Evolutionary conservation across 2,797 vertebrate genomes (phyloP).

Genomic region (Paguma larvata): DNA sequence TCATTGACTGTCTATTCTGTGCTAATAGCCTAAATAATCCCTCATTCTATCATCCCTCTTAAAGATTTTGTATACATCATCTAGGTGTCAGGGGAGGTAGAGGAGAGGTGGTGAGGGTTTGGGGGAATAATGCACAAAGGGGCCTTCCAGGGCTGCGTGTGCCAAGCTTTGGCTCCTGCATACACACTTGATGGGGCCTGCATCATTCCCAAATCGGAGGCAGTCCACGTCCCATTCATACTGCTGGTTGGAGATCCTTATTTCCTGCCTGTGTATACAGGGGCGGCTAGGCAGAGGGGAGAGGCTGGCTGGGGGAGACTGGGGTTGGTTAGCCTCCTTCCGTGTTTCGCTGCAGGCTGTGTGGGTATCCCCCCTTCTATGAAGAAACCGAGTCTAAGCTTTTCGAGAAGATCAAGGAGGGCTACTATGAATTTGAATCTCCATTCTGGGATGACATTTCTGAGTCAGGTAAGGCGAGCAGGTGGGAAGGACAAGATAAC

Average conservation of each 20-base stretch:
- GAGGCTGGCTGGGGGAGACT: not conserved
- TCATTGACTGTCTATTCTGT: not conserved
- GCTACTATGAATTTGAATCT: slow-evolving; percentile 95
- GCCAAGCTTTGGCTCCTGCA: not conserved
- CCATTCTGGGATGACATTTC: slow-evolving; percentile 98
- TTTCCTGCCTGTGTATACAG: not conserved
- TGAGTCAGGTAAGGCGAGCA: slow-evolving; percentile 91
- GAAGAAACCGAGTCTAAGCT: slow-evolving; percentile 96
- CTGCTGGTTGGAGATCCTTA: not conserved
- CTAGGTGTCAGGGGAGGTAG: not conserved
- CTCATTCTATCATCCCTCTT: not conserved
- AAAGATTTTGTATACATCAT: not conserved
- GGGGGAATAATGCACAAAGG: not conserved
- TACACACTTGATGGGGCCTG: not conserved
- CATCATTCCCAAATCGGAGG: not conserved
- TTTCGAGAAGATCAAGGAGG: slow-evolving; percentile 96
- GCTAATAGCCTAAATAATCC: not conserved
- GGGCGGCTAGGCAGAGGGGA: not conserved
- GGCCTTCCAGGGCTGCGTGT: not conserved
- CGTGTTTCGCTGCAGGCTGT: slow-evolving; percentile 89
- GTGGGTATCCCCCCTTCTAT: slow-evolving; percentile 97
- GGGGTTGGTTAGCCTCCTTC: not conserved
- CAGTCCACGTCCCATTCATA: not conserved
- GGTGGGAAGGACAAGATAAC: not conserved
- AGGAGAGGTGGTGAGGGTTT: not conserved